These are phyloP conservation scores for Scaptomyza cyrtandrae DNA, from an alignment of 2,888 invertebrate species.

Conservation along the genomic window DNA sequence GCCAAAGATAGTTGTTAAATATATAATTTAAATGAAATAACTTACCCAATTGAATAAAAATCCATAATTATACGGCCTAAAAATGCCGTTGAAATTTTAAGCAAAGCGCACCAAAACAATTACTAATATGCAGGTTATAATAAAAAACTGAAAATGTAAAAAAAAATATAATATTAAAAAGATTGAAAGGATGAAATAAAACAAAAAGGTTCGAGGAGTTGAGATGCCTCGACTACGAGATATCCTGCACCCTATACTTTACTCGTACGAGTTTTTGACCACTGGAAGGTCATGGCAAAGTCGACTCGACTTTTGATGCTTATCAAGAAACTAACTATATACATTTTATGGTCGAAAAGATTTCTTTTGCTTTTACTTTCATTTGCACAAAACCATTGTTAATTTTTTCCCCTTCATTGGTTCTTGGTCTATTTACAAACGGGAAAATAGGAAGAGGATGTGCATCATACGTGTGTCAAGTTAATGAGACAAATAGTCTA, in stretches of 20 bases:
- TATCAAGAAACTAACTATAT: not conserved
- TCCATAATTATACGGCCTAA: slow-evolving; percentile 81
- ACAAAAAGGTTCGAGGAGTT: not conserved
- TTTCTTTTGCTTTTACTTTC: not conserved
- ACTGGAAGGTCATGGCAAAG: no score
- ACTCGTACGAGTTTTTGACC: no score
- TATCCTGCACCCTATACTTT: no score
- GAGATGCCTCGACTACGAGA: no score
- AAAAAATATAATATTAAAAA: not conserved
- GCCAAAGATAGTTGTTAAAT: no score
- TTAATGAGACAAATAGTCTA: no score
- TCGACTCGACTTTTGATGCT: no score
- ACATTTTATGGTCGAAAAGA: no score
- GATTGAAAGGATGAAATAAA: not conserved
- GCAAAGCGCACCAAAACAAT: slow-evolving; percentile 32
- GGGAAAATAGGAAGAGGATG: no score
- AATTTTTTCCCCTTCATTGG: not conserved
- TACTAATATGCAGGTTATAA: slow-evolving; percentile 22
- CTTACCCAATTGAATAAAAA: slow-evolving; percentile 75
- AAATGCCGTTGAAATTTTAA: slow-evolving; percentile 59
- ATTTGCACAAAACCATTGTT: not conserved
- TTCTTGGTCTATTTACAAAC: not conserved
- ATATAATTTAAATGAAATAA: not conserved
- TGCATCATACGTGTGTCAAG: no score
- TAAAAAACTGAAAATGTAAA: slow-evolving; percentile 46